Evolutionary conservation across 2,797 vertebrate species (phyloP).

Genomic region (Heteromormyrus szaboi): DNA sequence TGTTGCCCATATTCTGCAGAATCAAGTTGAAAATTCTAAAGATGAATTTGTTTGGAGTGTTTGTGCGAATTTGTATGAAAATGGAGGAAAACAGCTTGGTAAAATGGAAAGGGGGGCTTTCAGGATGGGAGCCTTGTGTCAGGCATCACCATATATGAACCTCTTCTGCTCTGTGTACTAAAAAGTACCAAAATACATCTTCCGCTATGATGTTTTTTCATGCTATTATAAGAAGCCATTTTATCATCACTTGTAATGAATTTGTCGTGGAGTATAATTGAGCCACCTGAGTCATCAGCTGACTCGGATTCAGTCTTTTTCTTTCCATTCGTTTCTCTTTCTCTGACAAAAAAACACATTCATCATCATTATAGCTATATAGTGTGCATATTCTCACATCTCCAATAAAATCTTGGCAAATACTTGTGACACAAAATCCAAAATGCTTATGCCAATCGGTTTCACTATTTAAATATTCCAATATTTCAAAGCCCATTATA

Average conservation of each 20-base stretch:
- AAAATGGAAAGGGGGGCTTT: background rate
- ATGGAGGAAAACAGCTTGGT: background rate
- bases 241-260: background rate
- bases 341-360: background rate
- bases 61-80: background rate
- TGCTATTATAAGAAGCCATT: background rate
- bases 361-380: background rate
- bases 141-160: background rate
- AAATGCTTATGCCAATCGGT: background rate
- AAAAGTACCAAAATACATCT: background rate
- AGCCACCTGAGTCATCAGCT: background rate
- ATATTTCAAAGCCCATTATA: background rate
- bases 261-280: background rate
- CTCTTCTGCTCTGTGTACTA: background rate
- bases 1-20: background rate
- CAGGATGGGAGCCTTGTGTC: no score
- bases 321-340: background rate
- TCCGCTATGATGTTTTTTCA: background rate
- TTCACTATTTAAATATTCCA: background rate
- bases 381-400: background rate
- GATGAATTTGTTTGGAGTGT: background rate
- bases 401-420: background rate
- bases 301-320: background rate
- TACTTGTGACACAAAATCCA: background rate
- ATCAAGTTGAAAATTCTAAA: background rate